These are phyloP conservation scores for Picathartes gymnocephalus DNA, from an alignment of 2,113 vertebrate species.

Conservation along the genomic window DNA sequence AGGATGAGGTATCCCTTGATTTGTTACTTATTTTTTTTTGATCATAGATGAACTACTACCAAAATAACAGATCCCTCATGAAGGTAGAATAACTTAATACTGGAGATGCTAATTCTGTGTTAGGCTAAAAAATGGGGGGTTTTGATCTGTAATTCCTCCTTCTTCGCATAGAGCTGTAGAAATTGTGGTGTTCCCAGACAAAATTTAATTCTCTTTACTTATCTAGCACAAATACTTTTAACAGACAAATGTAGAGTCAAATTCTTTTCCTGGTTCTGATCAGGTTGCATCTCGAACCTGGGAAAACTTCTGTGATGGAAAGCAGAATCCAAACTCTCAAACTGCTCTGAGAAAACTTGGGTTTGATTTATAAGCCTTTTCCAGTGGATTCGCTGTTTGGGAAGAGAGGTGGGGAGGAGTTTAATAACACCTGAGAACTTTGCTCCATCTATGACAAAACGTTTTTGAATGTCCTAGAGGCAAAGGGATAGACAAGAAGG, in stretches of 20 bases:
- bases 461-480: background rate
- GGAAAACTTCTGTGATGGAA: background rate
- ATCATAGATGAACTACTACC: background rate
- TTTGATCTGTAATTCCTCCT: background rate
- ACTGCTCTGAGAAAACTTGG: background rate
- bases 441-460: background rate
- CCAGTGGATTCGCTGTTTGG: background rate
- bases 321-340: background rate
- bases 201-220: background rate
- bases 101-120: background rate
- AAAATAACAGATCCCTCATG: background rate
- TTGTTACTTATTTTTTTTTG: background rate
- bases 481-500: background rate
- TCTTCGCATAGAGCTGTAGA: background rate
- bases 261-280: background rate
- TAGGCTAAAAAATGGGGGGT: accelerated
- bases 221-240: background rate
- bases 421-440: background rate
- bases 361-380: background rate
- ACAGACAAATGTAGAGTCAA: background rate
- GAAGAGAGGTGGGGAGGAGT: no score
- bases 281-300: background rate
- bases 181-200: background rate
- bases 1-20: background rate
- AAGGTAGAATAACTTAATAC: background rate